Evolutionary conservation across 92 coral and sea anemone genomes (phyloP), one percentile per base, ranked within the genome.

Genomic region (Nematostella vectensis): DNA sequence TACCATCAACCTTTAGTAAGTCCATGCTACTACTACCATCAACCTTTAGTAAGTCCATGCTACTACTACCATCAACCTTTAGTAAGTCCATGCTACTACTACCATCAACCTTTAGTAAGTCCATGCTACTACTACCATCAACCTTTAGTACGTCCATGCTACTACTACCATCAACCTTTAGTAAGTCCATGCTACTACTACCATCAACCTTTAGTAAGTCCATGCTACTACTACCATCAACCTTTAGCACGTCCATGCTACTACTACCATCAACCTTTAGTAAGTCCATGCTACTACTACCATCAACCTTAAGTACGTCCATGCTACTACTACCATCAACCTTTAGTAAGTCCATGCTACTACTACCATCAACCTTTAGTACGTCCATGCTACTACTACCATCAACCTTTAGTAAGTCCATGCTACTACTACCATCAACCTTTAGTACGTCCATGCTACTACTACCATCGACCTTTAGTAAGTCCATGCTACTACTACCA

Each of bases 1-100:
- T n/a, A 79, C 87, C 0, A 69, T 84, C 23, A 84, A 84, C 27
- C 54, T 70, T 11, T 40, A 61, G 76, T 60, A 49, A 11, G 69
- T 58, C n/a, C n/a, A n/a, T 9, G 88, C 81, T n/a, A 91, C 96
- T 10, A 85, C 67, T 10, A 85, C 95, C 1, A 81, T 91, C 20
- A 91, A 85, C 30, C 57, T 71, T 10, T 45, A 52, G 78, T 71
- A 53, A 15, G 78, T 60, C 27, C 17, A 9, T 9, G 18, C 9
- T 11, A 11, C 51, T 45, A 45, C 17, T 45, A 11, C 51, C 21
- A 45, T 11, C 51, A 19, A 66, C 28, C 29, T 64, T 2, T 64
- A 24, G 70, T 33, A 33, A 33, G 40, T 33, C 8, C 6, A 6
- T 6, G 15, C 6, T 33, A 6, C 40, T 33, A 33, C 8, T 33